Evolutionary conservation across 37 sponge, comb jelly and placozoan species (phyloP).

Genomic region (Aphrocallistes beatrix): DNA sequence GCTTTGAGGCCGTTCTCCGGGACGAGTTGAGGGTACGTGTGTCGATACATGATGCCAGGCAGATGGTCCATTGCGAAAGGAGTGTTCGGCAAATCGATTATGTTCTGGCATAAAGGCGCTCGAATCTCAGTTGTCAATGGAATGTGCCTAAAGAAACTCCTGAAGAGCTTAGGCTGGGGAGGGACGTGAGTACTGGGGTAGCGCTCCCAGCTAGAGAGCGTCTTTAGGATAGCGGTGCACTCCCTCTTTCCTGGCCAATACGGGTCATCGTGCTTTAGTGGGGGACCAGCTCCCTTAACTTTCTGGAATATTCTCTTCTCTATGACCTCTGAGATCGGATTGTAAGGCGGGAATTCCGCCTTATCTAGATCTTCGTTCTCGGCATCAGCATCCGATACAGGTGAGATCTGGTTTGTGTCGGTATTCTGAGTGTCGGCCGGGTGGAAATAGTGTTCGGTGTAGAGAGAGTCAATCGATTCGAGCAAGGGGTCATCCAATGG

Average conservation of each 20-base stretch:
- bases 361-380: background rate
- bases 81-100: constrained; percentile 51
- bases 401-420: background rate
- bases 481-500: background rate
- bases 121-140: background rate
- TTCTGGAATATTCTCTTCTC: constrained; percentile 43
- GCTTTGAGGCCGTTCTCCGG: background rate
- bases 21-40: background rate
- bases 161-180: constrained; percentile 42
- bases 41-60: constrained; percentile 34
- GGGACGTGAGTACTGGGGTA: constrained; percentile 57
- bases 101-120: constrained; percentile 1
- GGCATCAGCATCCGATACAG: background rate
- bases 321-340: constrained; percentile 32
- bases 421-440: background rate
- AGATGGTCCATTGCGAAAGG: constrained; percentile 76
- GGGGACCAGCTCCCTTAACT: background rate
- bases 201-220: constrained; percentile 24
- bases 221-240: constrained; percentile 37
- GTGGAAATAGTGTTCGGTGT: background rate
- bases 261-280: constrained; percentile 40
- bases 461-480: background rate
- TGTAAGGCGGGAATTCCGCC: constrained; percentile 2
- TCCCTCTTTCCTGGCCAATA: constrained; percentile 56
- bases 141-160: background rate